Evolutionary conservation across 2,797 vertebrate genomes (phyloP), one percentile per base, ranked within the genome.

Genomic region (Urosaurus nigricauda): DNA sequence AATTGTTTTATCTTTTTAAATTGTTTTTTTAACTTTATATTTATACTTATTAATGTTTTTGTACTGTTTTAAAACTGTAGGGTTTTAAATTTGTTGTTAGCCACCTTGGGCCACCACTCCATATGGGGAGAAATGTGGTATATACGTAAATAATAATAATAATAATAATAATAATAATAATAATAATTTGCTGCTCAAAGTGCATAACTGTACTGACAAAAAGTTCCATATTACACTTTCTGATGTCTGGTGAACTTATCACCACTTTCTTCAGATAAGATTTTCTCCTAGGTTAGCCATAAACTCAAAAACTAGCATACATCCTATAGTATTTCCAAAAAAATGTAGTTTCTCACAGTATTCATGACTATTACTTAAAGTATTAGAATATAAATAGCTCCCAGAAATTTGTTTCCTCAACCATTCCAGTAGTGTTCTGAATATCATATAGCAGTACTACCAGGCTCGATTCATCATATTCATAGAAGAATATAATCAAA

Each of bases 331-430:
- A 32, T 37, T 73, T 13, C 32, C 14, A n/a, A 21, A 47, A 68
- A 71, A 75, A n/a, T 0, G 5, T 71, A 56, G 9, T 2, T 60
- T 68, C 37, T 79, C 53, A 60, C 29, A 79, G 51, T 71, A 60
- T 78, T 19, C 21, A 84, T 58, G 82, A 73, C 11, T 81, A 26
- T 32, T 82, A 77, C 43, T 35, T 88, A 60, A 35, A 29, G 16
- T 51, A 85, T 73, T 37, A 29, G n/a, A 16, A 29, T 73, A 79
- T 56, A 88, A 75, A 73, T 87, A 84, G 68, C 77, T 74, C 0
- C 58, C 26, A 79, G 68, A 37, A 82, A 53, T 65, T 63, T n/a
- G 4, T 63, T 83, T 75, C 43, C 29, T 63, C 19, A 83, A 26
- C 21, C 70, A 58, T 12, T 32, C 35, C 4, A 68, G 9, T 9